Evolutionary conservation across 2,113 vertebrate genomes (phyloP), one percentile per base, ranked within the genome.

Genomic region (Copsychus sechellarum): DNA sequence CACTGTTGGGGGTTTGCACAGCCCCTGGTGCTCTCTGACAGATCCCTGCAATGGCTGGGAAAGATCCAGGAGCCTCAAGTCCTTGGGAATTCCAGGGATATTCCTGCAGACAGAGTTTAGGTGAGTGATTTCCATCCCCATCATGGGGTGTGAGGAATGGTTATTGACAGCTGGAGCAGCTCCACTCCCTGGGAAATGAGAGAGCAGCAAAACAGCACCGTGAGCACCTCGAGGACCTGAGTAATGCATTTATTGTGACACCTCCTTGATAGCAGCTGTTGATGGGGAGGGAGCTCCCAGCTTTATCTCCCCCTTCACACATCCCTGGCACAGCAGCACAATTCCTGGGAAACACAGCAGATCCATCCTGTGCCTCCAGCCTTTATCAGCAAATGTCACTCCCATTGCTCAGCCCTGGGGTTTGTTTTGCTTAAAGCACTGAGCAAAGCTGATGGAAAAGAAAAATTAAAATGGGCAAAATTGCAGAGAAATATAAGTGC

Each of bases 161-260:
- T 61, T 93, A 72, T 43, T 69, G 96, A 42, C 89, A 91, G 83
- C 71, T 29, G 65, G 89, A 94, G 81, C 91, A 62, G 86, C 51
- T 88, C 81, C 85, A 58, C 66, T 92, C 53, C 17, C 74, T 77
- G 71, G 79, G 79, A 86, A 86, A 83, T 36, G 80, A 66, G 71
- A 92, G 64, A 12, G 36, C 36, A 36, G 36, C 36, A 36, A 36
- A 36, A 36, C 36, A 36, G 36, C 36, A 36, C 36, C 36, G 36
- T 36, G 36, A 36, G 72, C 93, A 96, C 73, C 91, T 79, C 7
- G 1, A 89, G 84, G 19, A 89, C 86, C 94, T 65, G 89, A 95
- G 94, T 7, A 82, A 65, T 38, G 93, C 73, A 66, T 87, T 95
- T 77, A 57, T 24, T 89, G 82, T 89, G 95, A 87, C 94, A 92